phyloP scores from a whole-genome alignment of 2,888 invertebrate genomes.

The Cynaeus angustus region DNA sequence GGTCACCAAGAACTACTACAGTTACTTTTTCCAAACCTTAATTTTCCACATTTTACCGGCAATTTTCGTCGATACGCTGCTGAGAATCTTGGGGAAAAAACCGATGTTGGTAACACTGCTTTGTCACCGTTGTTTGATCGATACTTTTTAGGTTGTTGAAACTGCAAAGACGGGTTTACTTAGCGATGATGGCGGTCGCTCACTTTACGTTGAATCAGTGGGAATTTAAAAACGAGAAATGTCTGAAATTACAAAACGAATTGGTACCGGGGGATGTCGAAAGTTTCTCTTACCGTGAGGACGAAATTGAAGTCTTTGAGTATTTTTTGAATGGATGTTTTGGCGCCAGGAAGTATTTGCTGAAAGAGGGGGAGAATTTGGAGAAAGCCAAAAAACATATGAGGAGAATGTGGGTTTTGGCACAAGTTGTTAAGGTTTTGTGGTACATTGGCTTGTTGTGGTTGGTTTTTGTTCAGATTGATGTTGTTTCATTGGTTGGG shows the following conservation, averaged over 20 bases:
- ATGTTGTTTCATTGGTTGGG: not conserved
- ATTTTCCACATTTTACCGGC: constrained; percentile 88
- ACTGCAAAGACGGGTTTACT: constrained; percentile 87
- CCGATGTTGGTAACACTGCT: constrained; percentile 75
- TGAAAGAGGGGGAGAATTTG: not conserved
- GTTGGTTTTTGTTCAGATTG: constrained; percentile 1
- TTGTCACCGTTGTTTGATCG: not conserved
- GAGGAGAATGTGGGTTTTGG: not conserved
- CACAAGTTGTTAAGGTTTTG: not conserved
- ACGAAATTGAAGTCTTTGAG: constrained; percentile 71
- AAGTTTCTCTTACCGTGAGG: constrained; percentile 60
- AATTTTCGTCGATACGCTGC: constrained; percentile 79
- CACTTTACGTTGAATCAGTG: constrained; percentile 87
- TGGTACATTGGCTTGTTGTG: not conserved
- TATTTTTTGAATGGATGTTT: constrained; percentile 75
- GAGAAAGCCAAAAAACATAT: not conserved
- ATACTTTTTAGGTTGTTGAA: constrained; percentile 80
- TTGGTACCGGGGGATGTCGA: constrained; percentile 72
- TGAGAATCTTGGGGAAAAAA: constrained; percentile 79
- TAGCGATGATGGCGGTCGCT: constrained; percentile 80
- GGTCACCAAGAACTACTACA: constrained; percentile 74
- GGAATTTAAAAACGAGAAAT: constrained; percentile 81
- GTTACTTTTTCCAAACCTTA: constrained; percentile 80
- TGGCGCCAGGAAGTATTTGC: constrained; percentile 68
- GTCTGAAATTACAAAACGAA: constrained; percentile 72